Evolutionary conservation across 2,113 vertebrate genomes (phyloP), one percentile per base, ranked within the genome.

Genomic region (Mus spicilegus): DNA sequence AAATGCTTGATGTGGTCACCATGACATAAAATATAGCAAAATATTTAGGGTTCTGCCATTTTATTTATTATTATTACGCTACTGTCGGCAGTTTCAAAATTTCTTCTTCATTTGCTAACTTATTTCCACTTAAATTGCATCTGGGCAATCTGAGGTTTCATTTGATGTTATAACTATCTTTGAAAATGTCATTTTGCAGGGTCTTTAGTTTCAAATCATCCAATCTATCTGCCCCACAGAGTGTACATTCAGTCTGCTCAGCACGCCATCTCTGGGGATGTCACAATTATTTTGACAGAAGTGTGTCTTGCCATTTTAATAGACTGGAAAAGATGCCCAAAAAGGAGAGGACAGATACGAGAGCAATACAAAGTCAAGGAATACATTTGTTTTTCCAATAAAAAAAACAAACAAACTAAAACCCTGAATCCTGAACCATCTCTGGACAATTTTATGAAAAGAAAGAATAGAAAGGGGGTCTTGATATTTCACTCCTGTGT

Each of bases 401-500:
- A 49, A 56, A 87, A 93, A 87, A 51, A 11, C 73, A 39, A 46
- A 33, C 46, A 9, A 0, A 1, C n/a, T 89, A 49, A 89, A 90
- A 91, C 5, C 36, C n/a, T 92, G n/a, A 46, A 46, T 95, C 73
- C 63, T 87, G 19, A 97, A 70, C 81, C 61, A 94, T 92, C 67
- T 72, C 63, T 90, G 36, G 69, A 89, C 12, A 90, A 92, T 93
- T 56, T 95, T 56, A 93, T 77, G 85, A 93, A 91, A 56, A 77
- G 54, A 93, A 54, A 94, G 6, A 84, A 87, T 20, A 85, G 28
- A 14, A 95, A 88, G 36, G 11, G 9, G 11, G 33, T 88, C 56
- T 96, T 75, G n/a, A 14, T 96, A 94, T 88, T 94, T 97, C 28
- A 84, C 24, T 85, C 65, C 58, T 90, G 42, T 89, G 49, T 69